Conservation (phyloP, 2,888 invertebrate genomes). For the Caenorhabditis sp. region DNA sequence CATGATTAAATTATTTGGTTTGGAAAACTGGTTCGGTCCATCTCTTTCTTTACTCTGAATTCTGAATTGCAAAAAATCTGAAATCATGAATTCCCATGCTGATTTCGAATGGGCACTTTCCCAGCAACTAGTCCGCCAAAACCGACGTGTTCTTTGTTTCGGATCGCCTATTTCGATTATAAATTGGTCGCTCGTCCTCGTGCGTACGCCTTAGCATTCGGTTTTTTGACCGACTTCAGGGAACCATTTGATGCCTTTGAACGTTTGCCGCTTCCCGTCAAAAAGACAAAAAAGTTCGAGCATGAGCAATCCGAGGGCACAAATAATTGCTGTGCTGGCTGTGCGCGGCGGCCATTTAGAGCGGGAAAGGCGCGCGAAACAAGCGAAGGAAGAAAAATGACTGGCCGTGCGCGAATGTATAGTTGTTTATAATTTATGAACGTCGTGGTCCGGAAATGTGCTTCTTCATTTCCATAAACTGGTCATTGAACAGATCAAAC, state of each 20-base stretch:
- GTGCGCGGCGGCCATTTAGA: constrained; percentile 35
- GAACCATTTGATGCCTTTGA: constrained; percentile 51
- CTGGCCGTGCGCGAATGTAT: constrained; percentile 29
- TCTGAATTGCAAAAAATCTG: background rate
- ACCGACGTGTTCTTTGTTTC: constrained; percentile 46
- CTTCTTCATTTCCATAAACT: background rate
- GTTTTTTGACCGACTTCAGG: constrained; percentile 31
- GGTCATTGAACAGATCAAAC: background rate
- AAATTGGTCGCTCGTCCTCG: constrained; percentile 29
- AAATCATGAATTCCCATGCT: too few relatives aligned
- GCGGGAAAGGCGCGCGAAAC: constrained; percentile 16
- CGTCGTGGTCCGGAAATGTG: background rate
- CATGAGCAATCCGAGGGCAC: constrained; percentile 15
- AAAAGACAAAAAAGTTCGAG: constrained; percentile 40
- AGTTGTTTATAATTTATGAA: constrained; percentile 42
- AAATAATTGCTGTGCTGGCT: constrained; percentile 47
- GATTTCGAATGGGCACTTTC: background rate
- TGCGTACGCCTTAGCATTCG: background rate
- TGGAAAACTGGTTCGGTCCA: too few relatives aligned
- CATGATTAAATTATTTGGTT: too few relatives aligned
- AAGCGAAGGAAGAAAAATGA: constrained; percentile 28
- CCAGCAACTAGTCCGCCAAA: constrained; percentile 20
- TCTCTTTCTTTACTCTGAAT: background rate
- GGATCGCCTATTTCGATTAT: constrained; percentile 37
- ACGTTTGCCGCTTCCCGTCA: constrained; percentile 34